A percentile compares a stretch with the other conserved stretches of the same genome.
phyloP scores from a whole-genome alignment of 2,797 vertebrate genomes.

The Lutjanus campechanus region DNA sequence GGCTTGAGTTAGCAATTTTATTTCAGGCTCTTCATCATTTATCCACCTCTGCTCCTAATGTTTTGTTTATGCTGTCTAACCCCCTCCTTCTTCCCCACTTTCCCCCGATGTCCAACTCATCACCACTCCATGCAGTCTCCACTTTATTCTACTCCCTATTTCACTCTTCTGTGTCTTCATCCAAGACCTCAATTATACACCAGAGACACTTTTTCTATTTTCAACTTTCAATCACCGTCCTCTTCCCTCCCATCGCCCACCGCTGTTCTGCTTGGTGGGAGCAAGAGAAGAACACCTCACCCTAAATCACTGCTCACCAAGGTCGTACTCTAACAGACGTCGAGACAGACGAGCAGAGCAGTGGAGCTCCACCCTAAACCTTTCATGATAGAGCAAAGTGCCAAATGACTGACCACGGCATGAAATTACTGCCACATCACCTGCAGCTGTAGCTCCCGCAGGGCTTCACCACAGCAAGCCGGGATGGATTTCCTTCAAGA shows the following conservation, averaged over 20 bases:
- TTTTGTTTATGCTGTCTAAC: constrained; percentile 48
- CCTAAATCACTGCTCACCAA: constrained; percentile 44
- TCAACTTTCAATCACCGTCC: constrained; percentile 20
- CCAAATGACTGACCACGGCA: constrained; percentile 61
- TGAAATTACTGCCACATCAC: constrained; percentile 72
- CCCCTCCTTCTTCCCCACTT: constrained; percentile 21
- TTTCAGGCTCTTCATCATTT: constrained; percentile 41
- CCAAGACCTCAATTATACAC: constrained; percentile 56
- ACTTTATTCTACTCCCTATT: constrained; percentile 11
- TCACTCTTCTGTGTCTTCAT: constrained; percentile 23
- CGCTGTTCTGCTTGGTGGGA: constrained; percentile 9
- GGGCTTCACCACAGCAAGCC: constrained; percentile 19
- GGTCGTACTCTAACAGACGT: constrained; percentile 6
- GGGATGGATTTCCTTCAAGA: constrained; percentile 33
- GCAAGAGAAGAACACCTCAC: constrained; percentile 36
- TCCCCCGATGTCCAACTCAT: constrained; percentile 45
- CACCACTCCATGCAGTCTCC: not conserved
- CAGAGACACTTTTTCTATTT: constrained; percentile 30
- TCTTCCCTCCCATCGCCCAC: constrained; percentile 27
- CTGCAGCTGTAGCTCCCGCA: constrained; percentile 57
- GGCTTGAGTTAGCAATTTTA: constrained; percentile 45
- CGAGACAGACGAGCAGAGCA: constrained; percentile 51
- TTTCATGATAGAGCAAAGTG: constrained; percentile 63
- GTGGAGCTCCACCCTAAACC: constrained; percentile 55
- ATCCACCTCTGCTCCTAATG: constrained; percentile 41